Evolutionary conservation across 2,888 invertebrate species (phyloP).

Genomic region (Ennomos quercinarius): DNA sequence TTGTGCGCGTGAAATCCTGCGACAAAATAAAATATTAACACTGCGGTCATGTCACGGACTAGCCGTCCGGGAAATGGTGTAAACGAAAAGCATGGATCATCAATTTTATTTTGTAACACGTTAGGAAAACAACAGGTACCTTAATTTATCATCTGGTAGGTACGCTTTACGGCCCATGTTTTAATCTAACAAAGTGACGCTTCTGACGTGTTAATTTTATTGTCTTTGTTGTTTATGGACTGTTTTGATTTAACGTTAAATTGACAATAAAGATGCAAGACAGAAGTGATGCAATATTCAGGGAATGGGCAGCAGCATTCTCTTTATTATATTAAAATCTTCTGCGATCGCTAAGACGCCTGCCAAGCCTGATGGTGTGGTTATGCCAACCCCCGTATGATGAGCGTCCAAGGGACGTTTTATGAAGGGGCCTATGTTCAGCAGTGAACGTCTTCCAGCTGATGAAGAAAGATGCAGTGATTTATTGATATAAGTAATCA

Average conservation of each 20-base stretch:
- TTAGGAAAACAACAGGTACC: slow-evolving; percentile 28
- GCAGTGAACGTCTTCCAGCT: too few relatives aligned
- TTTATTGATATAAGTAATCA: too few relatives aligned
- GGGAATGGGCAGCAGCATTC: too few relatives aligned
- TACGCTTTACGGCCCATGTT: slow-evolving; percentile 31
- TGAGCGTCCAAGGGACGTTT: too few relatives aligned
- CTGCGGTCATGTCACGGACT: slow-evolving; percentile 43
- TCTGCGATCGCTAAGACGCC: too few relatives aligned
- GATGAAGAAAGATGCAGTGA: too few relatives aligned
- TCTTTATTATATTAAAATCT: too few relatives aligned
- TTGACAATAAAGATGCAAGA: background rate
- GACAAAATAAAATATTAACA: slow-evolving; percentile 53
- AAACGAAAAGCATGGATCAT: slow-evolving; percentile 21
- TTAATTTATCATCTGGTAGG: slow-evolving; percentile 26
- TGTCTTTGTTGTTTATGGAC: slow-evolving; percentile 20
- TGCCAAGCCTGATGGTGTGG: too few relatives aligned
- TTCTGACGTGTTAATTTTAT: slow-evolving; percentile 42
- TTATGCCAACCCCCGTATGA: too few relatives aligned
- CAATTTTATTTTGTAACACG: slow-evolving; percentile 22
- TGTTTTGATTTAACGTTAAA: slow-evolving; percentile 10
- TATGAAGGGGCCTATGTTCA: too few relatives aligned
- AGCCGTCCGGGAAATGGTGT: slow-evolving; percentile 21
- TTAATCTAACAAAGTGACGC: slow-evolving; percentile 35
- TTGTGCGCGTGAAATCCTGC: slow-evolving; percentile 39
- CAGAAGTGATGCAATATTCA: background rate